Evolutionary conservation across 23 tunicate genomes (phyloP).

Genomic region (Botrylloides violaceus): DNA sequence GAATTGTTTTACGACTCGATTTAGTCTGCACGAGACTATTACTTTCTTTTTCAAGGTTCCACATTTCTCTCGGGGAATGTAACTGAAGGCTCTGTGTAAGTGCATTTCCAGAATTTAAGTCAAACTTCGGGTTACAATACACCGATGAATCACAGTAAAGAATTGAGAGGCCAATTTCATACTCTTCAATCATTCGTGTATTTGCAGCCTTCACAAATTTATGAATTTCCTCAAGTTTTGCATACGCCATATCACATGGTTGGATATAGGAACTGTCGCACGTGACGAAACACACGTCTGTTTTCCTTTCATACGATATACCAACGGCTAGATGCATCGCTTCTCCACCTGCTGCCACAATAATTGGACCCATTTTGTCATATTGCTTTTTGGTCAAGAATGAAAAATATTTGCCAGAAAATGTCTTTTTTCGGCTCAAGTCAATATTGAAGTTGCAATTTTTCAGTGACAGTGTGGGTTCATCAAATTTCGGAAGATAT

Average conservation of each 20-base stretch:
- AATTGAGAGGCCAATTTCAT: conserved; percentile 67
- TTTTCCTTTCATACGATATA: background rate
- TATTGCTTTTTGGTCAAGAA: conserved; percentile 43
- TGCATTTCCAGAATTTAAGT: conserved; percentile 29
- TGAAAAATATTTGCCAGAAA: conserved; percentile 35
- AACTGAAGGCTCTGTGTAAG: conserved; percentile 27
- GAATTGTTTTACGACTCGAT: too few species aligned
- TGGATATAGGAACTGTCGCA: background rate
- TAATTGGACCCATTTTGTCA: conserved; percentile 23
- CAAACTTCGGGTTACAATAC: conserved; percentile 58
- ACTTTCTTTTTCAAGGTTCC: too few species aligned
- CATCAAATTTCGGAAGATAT: conserved; percentile 42
- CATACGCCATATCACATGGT: background rate
- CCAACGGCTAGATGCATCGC: background rate
- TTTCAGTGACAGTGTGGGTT: conserved; percentile 34
- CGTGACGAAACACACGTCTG: background rate
- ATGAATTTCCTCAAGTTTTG: conserved; percentile 7
- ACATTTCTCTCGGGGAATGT: too few species aligned
- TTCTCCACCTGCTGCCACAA: conserved; percentile 33
- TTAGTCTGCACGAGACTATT: too few species aligned
- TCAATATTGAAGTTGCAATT: conserved; percentile 23
- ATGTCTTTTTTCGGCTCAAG: conserved; percentile 16
- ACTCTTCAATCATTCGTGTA: conserved; percentile 44
- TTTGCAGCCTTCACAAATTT: conserved; percentile 1
- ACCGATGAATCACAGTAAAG: conserved; percentile 45